phyloP scores from a whole-genome alignment of 1,140 invertebrate genomes.

The Diorhabda sublineata region DNA sequence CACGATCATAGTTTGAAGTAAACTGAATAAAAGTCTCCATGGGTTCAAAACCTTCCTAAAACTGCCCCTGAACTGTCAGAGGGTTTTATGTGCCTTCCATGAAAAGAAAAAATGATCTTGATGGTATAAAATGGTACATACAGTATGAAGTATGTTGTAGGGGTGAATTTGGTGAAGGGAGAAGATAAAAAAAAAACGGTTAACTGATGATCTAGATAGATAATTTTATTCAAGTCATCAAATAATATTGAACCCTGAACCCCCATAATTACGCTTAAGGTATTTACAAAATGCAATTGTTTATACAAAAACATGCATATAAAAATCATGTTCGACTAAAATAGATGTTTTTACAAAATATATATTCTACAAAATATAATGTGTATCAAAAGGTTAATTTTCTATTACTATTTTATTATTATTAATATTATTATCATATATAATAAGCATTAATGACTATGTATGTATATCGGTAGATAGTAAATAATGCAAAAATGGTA shows the following conservation, averaged over 20 bases:
- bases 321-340: constrained; percentile 31
- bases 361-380: constrained; percentile 36
- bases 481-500: constrained; percentile 1
- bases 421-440: neutral
- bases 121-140: no score
- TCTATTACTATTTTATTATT: constrained; percentile 20
- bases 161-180: no score
- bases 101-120: no score
- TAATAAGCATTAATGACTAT: no score
- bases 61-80: no score
- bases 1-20: no score
- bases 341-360: constrained; percentile 35
- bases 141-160: no score
- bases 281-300: constrained; percentile 33
- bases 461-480: neutral
- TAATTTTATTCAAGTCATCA: constrained; percentile 36
- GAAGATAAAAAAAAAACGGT: neutral
- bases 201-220: constrained; percentile 4
- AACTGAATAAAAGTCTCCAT: no score
- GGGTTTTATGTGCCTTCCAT: no score
- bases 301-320: constrained; percentile 38
- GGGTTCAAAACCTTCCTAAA: no score
- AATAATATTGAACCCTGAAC: constrained; percentile 33
- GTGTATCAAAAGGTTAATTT: constrained; percentile 31
- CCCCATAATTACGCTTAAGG: constrained; percentile 21